Base-by-base conservation (phyloP, 2,888 invertebrate species). In the Malacosoma neustria region DNA sequence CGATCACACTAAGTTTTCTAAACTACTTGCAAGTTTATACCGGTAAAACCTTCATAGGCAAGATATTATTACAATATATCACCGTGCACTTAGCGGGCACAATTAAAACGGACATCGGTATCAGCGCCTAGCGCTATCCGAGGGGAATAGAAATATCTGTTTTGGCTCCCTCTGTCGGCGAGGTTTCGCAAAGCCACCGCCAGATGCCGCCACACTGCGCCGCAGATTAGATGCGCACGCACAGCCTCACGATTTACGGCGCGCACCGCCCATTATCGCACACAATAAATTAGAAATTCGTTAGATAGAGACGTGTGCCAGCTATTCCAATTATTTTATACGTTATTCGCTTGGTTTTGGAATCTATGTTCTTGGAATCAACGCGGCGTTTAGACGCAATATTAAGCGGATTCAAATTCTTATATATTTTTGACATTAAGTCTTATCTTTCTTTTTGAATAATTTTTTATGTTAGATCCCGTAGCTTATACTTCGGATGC, bases 261-360 rank as follows among this genome's bases (percentile, higher is more conserved):
- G 35, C 63, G 60, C 58, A 60, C 58, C 57, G 65, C 55, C 62
- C 49, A 53, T 61, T 80, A 82, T 82, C 81, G 71, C 66, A 57
- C 61, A 66, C 75, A 61, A 76, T 85, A 84, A 82, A 85, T 85
- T 85, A 80, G 81, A 81, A 81, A 81, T 84, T 82, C 73, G 80
- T 79, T 81, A 84, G 84, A 85, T 84, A 84, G 69, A 82, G 80
- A 73, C 72, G 75, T 76, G 54, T 57, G 48, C 49, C 51, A 57
- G 49, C 44, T 41, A 58, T 69, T 73, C 77, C 82, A 84, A 84
- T 84, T 84, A 84, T 81, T 79, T 62, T 37, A 37, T 37, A 9
- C 22, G 22, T 22, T 22, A 9, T 22, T 9, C 2, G 22, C 9
- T 22, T 5, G 22, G 9, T 22, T 22, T 22, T 9, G 22, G 22